Base-by-base conservation (phyloP, 2,113 vertebrate species). In the Recurvirostra avosetta region DNA sequence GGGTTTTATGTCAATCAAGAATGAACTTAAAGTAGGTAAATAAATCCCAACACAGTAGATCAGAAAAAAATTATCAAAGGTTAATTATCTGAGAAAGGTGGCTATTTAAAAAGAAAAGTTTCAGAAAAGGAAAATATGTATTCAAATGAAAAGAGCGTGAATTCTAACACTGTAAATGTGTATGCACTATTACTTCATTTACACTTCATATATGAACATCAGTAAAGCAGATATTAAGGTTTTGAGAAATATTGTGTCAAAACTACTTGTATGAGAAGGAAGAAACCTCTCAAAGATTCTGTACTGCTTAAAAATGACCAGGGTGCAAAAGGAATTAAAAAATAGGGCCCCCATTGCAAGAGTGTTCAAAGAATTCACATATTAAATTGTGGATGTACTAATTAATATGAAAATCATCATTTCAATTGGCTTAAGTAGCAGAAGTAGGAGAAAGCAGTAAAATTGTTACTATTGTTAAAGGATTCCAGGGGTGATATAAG, bases 21-120 rank as follows among this genome's bases (percentile, higher is more conserved):
- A 72, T 36, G 9, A 68, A 18, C 19, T 40, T 68, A 6, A 78
- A n/a, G 3, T 16, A 40, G 6, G 43, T 17, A n/a, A 53, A 50
- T 47, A 50, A 90, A 61, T 1, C 0, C 2, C 4, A 55, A 9
- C 3, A 80, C 3, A 27, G 2, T 26, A 75, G 27, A 53, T 55
- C 9, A 83, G 16, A 23, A 34, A 77, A 76, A 68, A 77, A 53
- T 0, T 11, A 55, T 43, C 17, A 47, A 20, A 71, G 25, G 0
- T 38, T 61, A 30, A 66, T 61, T 77, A 26, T 32, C 20, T 25
- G 38, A 86, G 5, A 74, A 43, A 67, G 3, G 2, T 71, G 9
- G 0, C 3, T 73, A 11, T 59, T 27, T 34, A 34, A 71, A 68
- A 76, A 18, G 40, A 30, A 6, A 3, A 16, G 8, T 30, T 84